Percentiles rank a stretch among this genome's conserved stretches.
phyloP scores from a whole-genome alignment of 2,113 vertebrate genomes.

The Carollia perspicillata region DNA sequence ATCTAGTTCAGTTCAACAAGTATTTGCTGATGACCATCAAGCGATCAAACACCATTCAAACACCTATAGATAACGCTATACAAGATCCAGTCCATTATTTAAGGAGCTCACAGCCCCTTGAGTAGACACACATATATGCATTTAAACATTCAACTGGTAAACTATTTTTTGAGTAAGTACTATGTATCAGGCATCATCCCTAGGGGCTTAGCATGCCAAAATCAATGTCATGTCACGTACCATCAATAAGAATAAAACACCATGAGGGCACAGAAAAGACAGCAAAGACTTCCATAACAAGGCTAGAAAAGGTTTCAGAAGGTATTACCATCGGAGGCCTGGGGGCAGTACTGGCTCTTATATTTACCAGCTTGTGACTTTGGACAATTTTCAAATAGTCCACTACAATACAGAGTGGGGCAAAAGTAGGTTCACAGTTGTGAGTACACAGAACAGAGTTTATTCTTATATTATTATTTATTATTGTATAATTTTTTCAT shows the following conservation, averaged over 20 bases:
- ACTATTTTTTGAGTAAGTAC: background rate
- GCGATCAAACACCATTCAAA: background rate
- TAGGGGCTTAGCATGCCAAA: background rate
- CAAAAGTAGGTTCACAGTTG: background rate
- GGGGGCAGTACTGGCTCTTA: background rate
- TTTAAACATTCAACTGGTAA: conserved; percentile 22
- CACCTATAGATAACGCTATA: background rate
- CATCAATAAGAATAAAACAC: background rate
- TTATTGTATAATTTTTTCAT: no score
- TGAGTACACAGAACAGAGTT: background rate
- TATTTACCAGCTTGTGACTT: background rate
- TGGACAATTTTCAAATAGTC: background rate
- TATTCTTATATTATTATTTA: no score
- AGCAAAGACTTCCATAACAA: background rate
- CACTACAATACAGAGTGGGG: background rate
- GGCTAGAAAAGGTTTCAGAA: background rate
- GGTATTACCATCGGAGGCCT: background rate
- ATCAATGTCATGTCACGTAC: background rate
- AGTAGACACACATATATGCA: background rate
- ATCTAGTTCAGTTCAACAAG: background rate
- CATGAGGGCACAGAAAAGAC: background rate
- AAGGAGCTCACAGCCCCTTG: background rate
- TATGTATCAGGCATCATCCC: background rate
- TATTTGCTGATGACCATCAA: background rate
- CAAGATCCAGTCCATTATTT: background rate